Evolutionary conservation across 2,113 vertebrate genomes (phyloP).

Genomic region (crab-eating macaque (Macaca fascicularis)): T2T-MFA8v1.1 NC_088379.1:33125001-33125500

Average conservation of each 20-base stretch:
- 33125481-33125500: background rate
- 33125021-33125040: background rate
- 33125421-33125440: background rate
- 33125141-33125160: background rate
- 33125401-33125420: background rate
- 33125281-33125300: background rate
- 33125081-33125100: background rate
- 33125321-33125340: background rate
- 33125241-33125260: background rate
- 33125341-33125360: background rate
- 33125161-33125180: background rate
- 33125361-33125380: background rate
- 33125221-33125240: background rate
- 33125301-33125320: background rate
- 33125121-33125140: background rate
- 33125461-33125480: background rate
- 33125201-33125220: background rate
- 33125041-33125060: background rate
- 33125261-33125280: background rate
- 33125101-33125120: background rate
- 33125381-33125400: background rate
- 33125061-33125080: background rate
- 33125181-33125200: background rate
- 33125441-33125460: background rate
- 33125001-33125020: background rate